Evolutionary conservation across 2,797 vertebrate genomes (phyloP).

Genomic region (Phaenicophaeus curvirostris): DNA sequence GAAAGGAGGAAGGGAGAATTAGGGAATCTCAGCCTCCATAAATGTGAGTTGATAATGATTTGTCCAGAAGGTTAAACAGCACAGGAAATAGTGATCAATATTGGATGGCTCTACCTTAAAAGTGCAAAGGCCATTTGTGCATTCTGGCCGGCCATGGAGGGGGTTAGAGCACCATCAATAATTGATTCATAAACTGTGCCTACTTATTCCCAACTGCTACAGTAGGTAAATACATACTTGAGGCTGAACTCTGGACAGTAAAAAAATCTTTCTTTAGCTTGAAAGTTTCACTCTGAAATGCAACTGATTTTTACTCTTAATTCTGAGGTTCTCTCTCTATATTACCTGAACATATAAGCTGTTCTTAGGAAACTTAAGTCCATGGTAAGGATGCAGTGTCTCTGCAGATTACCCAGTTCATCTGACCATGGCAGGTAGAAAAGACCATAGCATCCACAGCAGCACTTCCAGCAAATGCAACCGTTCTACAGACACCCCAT

Average conservation of each 20-base stretch:
- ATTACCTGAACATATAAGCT: neutral
- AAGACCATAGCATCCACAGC: neutral
- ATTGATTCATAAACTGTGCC: slow-evolving; percentile 65
- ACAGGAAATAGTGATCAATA: slow-evolving; percentile 36
- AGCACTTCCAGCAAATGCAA: neutral
- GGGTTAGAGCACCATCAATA: slow-evolving; percentile 71
- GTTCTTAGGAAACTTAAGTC: neutral
- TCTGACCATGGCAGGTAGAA: neutral
- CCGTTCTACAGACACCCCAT: neutral
- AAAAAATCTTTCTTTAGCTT: slow-evolving; percentile 51
- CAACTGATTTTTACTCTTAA: neutral
- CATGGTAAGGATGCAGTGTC: neutral
- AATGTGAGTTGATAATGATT: slow-evolving; percentile 40
- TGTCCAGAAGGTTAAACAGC: slow-evolving; percentile 44
- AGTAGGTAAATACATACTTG: slow-evolving; percentile 47
- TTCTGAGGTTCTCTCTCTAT: neutral
- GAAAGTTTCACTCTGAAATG: slow-evolving; percentile 36
- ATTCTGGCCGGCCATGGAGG: slow-evolving; percentile 46
- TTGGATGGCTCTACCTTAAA: slow-evolving; percentile 26
- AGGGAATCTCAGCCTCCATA: neutral
- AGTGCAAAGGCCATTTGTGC: slow-evolving; percentile 63
- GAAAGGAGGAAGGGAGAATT: slow-evolving; percentile 30
- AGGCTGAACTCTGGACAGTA: slow-evolving; percentile 4
- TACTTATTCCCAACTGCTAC: slow-evolving; percentile 67
- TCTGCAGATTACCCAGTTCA: slow-evolving; percentile 5